phyloP scores from a whole-genome alignment of 1,140 invertebrate species.

The Muscidifurax raptorellus region DNA sequence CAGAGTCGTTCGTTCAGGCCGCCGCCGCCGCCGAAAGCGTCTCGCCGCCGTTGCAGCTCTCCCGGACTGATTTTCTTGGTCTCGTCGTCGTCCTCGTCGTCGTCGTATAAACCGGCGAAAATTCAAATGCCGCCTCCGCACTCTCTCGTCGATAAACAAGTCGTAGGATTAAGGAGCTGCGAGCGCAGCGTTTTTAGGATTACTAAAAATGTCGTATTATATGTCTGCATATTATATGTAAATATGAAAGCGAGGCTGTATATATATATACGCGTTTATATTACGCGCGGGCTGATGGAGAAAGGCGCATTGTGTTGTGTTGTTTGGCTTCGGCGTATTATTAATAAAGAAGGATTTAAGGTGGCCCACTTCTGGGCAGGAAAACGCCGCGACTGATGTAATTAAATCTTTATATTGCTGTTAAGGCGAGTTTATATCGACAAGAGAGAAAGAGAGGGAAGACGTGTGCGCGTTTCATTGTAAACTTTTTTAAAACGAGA shows the following conservation, averaged over 20 bases:
- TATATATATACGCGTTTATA: constrained; percentile 18
- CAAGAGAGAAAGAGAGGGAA: background rate
- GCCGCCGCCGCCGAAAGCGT: constrained; percentile 19
- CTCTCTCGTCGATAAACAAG: constrained; percentile 39
- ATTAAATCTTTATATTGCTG: constrained; percentile 14
- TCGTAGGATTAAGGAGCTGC: constrained; percentile 34
- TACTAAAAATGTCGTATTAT: constrained; percentile 33
- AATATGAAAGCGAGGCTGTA: background rate
- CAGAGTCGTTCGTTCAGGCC: constrained; percentile 43
- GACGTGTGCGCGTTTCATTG: background rate
- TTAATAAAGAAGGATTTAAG: background rate
- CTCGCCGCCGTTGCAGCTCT: constrained; percentile 16
- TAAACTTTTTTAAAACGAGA: background rate
- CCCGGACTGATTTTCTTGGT: constrained; percentile 47
- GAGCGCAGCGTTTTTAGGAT: constrained; percentile 37
- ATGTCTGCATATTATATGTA: background rate
- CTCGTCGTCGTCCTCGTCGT: background rate
- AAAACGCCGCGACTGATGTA: background rate
- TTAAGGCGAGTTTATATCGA: constrained; percentile 3
- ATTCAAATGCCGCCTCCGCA: constrained; percentile 31
- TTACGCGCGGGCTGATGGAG: background rate
- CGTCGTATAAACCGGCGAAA: constrained; percentile 10
- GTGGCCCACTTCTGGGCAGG: background rate
- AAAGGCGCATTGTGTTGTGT: constrained; percentile 34
- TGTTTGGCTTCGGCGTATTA: background rate